These are phyloP conservation scores for Andrena bucephala DNA, from an alignment of 2,888 invertebrate genomes.

Conservation along the genomic window DNA sequence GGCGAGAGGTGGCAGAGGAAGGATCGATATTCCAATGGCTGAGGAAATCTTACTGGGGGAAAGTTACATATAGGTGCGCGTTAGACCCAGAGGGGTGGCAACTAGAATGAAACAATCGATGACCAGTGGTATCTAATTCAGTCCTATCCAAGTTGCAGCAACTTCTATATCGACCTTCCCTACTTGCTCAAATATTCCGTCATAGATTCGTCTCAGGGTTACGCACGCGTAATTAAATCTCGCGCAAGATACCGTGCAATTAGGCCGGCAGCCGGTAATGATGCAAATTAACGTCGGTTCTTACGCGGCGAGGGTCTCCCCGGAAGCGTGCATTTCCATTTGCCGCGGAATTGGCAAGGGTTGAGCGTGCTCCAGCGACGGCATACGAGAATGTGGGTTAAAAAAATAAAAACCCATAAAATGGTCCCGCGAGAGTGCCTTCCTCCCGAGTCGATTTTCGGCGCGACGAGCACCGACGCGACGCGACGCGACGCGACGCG, in stretches of 20 bases:
- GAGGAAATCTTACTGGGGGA: slow-evolving; percentile 10
- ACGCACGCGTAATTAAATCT: not conserved
- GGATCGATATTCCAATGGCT: slow-evolving; percentile 31
- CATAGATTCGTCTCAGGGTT: slow-evolving; percentile 8
- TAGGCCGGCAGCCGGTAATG: not conserved
- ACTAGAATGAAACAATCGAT: too few relatives aligned
- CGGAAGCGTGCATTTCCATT: not conserved
- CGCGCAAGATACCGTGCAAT: slow-evolving; percentile 1
- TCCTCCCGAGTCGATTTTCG: slow-evolving; percentile 48
- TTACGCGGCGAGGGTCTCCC: not conserved
- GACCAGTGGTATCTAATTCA: slow-evolving; percentile 9
- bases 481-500: slow-evolving; percentile 15
- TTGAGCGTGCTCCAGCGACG: slow-evolving; percentile 15
- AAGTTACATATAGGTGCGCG: not conserved
- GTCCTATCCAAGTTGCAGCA: too few relatives aligned
- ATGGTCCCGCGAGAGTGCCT: slow-evolving; percentile 41
- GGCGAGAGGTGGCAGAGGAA: not conserved
- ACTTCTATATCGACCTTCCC: too few relatives aligned
- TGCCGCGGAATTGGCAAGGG: not conserved
- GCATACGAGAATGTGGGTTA: slow-evolving; percentile 29
- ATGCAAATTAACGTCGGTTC: not conserved
- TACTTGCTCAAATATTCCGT: not conserved
- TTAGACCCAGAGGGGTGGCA: too few relatives aligned
- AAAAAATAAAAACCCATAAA: slow-evolving; percentile 50
- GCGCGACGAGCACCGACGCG: slow-evolving; percentile 26